These are phyloP conservation scores for Drosophila affinis DNA, from an alignment of 2,888 invertebrate species.

Conservation along the genomic window DNA sequence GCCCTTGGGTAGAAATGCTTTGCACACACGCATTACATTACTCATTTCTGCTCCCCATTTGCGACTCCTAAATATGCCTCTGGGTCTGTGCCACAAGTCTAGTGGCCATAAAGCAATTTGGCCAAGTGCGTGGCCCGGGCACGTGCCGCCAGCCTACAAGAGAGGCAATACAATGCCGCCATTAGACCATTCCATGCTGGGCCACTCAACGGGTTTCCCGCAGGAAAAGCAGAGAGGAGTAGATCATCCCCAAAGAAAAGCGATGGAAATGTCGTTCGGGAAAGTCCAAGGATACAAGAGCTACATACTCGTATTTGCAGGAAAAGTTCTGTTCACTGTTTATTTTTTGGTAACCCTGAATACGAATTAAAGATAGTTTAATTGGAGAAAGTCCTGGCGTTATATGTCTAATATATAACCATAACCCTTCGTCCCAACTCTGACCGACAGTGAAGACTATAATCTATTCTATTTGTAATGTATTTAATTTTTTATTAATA, in stretches of 20 bases:
- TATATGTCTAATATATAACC: no score
- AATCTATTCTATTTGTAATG: background rate
- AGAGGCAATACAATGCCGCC: slow-evolving; percentile 27
- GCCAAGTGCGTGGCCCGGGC: slow-evolving; percentile 49
- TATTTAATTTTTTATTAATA: background rate
- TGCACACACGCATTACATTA: slow-evolving; percentile 63
- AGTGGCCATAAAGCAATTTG: slow-evolving; percentile 53
- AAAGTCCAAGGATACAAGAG: background rate
- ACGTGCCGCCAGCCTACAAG: slow-evolving; percentile 27
- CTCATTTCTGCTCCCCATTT: slow-evolving; percentile 46
- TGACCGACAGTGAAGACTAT: no score
- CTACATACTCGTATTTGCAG: background rate
- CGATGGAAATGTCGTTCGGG: background rate
- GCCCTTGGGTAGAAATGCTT: slow-evolving; percentile 57
- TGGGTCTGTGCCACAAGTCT: slow-evolving; percentile 32
- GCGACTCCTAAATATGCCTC: slow-evolving; percentile 35
- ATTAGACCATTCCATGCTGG: slow-evolving; percentile 45
- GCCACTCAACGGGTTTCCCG: slow-evolving; percentile 28
- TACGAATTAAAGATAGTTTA: background rate
- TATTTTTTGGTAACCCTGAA: background rate
- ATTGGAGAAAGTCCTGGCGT: no score
- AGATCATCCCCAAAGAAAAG: background rate
- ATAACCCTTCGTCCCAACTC: no score
- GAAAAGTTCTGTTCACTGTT: background rate
- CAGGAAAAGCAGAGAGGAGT: background rate